Percentiles rank a stretch among this genome's conserved stretches.
Conservation (phyloP, 2,797 vertebrate genomes). For the Falco cherrug region DNA sequence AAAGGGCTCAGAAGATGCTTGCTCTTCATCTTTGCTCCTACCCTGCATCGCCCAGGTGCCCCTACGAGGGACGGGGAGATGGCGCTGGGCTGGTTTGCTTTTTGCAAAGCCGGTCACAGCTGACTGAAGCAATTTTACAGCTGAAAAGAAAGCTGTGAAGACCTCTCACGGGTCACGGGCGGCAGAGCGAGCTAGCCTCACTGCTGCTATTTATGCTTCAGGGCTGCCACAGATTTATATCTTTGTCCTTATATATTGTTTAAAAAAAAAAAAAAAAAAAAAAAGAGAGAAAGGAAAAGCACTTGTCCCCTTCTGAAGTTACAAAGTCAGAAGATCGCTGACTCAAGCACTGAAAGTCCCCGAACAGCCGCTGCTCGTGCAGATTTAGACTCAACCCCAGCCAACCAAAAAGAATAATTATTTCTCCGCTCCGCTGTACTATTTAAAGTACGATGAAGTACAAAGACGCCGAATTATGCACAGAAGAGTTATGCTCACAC, state of each 20-base stretch:
- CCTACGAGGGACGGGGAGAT: not conserved
- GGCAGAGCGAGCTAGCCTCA: not conserved
- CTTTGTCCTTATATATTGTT: not conserved
- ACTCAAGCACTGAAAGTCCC: slow-evolving; percentile 8
- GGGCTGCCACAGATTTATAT: slow-evolving; percentile 12
- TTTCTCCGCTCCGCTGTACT: not conserved
- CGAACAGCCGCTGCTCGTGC: not conserved
- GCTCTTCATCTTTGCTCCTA: not conserved
- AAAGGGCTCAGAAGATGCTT: too few species aligned
- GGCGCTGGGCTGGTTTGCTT: not conserved
- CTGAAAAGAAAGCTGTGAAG: slow-evolving; percentile 5
- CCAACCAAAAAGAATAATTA: not conserved
- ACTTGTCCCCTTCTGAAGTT: not conserved
- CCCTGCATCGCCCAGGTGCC: not conserved
- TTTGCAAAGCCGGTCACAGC: not conserved
- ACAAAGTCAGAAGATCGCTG: slow-evolving; percentile 23
- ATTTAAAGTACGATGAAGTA: not conserved
- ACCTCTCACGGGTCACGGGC: not conserved
- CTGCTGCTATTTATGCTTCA: not conserved
- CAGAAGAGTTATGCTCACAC: not conserved
- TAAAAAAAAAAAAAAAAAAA: not conserved
- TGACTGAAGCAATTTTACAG: not conserved
- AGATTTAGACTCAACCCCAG: not conserved
- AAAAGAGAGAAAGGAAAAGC: not conserved
- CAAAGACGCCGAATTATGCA: not conserved